Conservation (phyloP, 2,797 vertebrate species). For the Uromys caudimaculatus region DNA sequence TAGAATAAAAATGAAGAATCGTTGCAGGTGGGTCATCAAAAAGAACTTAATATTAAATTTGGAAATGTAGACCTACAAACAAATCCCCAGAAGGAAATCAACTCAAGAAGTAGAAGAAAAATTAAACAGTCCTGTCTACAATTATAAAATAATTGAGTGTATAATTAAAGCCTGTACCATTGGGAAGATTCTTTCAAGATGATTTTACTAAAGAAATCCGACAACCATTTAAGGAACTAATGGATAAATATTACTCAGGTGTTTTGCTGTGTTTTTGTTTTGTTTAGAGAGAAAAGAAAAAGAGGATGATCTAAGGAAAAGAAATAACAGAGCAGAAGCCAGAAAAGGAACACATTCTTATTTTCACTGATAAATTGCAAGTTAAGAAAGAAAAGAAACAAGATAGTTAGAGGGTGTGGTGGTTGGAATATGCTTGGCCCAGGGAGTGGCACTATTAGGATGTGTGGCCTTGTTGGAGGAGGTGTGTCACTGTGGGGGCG, state of each 20-base stretch:
- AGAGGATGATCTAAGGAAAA: not conserved
- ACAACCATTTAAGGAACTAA: not conserved
- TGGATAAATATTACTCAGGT: not conserved
- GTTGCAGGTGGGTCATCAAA: not conserved
- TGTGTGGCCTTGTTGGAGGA: not conserved
- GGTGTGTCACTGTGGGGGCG: not conserved
- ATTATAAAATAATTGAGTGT: conserved; percentile 19
- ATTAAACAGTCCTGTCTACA: not conserved
- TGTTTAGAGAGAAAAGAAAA: not conserved
- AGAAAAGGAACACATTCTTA: not conserved
- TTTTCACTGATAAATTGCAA: conserved; percentile 18
- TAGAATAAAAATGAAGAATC: not conserved
- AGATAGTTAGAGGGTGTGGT: not conserved
- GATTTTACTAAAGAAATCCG: not conserved
- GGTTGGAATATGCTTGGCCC: not conserved
- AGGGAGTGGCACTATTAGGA: not conserved
- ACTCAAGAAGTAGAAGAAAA: not conserved
- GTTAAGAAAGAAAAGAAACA: not conserved
- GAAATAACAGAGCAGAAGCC: not conserved
- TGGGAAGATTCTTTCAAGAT: not conserved
- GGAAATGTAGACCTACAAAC: not conserved
- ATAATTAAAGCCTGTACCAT: not conserved
- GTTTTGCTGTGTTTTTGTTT: not conserved
- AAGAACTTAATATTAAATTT: not conserved
- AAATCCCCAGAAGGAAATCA: conserved; percentile 5